Base-by-base conservation (phyloP, 2,797 vertebrate genomes). In the Ctenosaura bakeri region DNA sequence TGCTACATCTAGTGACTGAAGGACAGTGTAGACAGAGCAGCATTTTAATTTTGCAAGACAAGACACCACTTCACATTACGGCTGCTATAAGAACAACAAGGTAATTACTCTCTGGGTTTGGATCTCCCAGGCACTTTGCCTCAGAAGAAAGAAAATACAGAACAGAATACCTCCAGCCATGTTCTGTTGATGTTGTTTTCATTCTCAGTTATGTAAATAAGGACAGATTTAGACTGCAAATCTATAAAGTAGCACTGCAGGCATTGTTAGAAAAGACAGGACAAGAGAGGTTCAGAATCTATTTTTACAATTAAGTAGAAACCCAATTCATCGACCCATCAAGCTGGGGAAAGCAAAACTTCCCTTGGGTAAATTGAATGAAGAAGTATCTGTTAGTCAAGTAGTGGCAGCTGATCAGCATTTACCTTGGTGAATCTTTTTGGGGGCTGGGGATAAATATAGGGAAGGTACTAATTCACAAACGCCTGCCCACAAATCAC, bases 201-300 rank as follows among this genome's bases (percentile, higher is more conserved):
- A 32, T 62, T 81, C 26, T 56, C 32, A 14, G 7, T 86, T 59
- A 50, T 59, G 13, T 74, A 46, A 71, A 85, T 59, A 59, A 81
- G 35, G 10, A 81, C 52, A 62, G 66, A 56, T 29, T 85, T 42
- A 54, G n/a, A 22, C 26, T 69, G 59, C 74, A 89, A 56, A 85
- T 78, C 50, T 69, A 79, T 56, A 42, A 56, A 54, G 83, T 9
- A 66, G 89, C 38, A n/a, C 35, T 24, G 22, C 20, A n/a, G 64
- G 38, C 32, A 69, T 69, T 83, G n/a, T 85, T 80, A 66, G 83
- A 71, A 80, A 22, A 6, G 50, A 46, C 32, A 79, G 54, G 50
- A 59, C 62, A 50, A 46, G 74, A 80, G 56, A 78, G 50, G 46
- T 69, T 90, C 83, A 56, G 66, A 73, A 59, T 80, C 69, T 24